A percentile compares a stretch with the other conserved stretches of the same genome.
Conservation (phyloP, 2,888 invertebrate species). For the Epirrhoe tristata region DNA sequence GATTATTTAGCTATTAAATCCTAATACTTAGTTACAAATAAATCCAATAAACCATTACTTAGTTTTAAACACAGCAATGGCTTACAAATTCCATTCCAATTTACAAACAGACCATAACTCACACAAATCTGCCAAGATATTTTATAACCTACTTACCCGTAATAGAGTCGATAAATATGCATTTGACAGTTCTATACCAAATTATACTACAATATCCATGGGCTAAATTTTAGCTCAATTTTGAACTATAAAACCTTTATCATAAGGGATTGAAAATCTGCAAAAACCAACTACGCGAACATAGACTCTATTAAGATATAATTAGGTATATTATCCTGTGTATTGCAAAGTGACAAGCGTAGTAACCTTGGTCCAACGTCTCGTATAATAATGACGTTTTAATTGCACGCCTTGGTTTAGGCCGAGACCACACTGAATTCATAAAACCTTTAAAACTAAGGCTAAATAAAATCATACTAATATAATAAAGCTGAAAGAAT, state of each 20-base stretch:
- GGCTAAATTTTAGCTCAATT: neutral
- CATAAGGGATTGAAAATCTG: neutral
- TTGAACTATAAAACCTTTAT: constrained; percentile 7
- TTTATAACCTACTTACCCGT: constrained; percentile 1
- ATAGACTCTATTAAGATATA: neutral
- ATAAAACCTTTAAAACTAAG: neutral
- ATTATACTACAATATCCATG: too few relatives aligned
- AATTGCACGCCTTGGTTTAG: constrained; percentile 51
- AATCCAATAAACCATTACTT: too few relatives aligned
- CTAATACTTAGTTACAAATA: too few relatives aligned
- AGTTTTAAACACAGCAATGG: too few relatives aligned
- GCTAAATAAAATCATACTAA: too few relatives aligned
- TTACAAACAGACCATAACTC: constrained; percentile 9
- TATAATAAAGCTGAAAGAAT: too few relatives aligned
- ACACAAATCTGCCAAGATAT: constrained; percentile 6
- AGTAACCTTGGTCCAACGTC: constrained; percentile 57
- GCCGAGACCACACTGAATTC: constrained; percentile 22
- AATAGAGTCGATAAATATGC: constrained; percentile 4
- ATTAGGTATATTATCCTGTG: constrained; percentile 13
- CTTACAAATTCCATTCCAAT: constrained; percentile 7
- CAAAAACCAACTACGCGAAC: neutral
- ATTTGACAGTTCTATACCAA: neutral
- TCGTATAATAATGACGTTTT: constrained; percentile 70
- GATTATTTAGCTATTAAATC: too few relatives aligned
- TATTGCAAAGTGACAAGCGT: constrained; percentile 40